phyloP scores from a whole-genome alignment of 2,797 vertebrate species.

The Anguilla megastoma region DNA sequence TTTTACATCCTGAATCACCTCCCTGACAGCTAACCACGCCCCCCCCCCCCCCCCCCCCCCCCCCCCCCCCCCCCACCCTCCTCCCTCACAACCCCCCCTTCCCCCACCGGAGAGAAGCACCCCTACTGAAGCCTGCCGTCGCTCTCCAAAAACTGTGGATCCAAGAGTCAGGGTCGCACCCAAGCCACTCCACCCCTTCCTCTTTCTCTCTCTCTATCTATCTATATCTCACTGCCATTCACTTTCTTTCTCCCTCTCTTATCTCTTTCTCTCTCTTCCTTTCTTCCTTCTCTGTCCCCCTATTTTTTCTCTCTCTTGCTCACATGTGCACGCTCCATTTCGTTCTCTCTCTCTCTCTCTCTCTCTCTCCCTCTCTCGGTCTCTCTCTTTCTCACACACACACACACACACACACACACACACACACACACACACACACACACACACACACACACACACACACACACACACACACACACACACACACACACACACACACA shows the following conservation, averaged over 20 bases:
- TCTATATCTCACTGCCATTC: slow-evolving; percentile 37
- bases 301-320: not conserved
- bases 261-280: slow-evolving; percentile 37
- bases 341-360: slow-evolving; percentile 30
- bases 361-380: slow-evolving; percentile 30
- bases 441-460: slow-evolving; percentile 28
- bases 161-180: not conserved
- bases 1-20: too few relatives aligned
- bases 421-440: slow-evolving; percentile 39
- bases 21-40: too few relatives aligned
- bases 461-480: slow-evolving; percentile 34
- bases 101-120: slow-evolving; percentile 29
- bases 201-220: slow-evolving; percentile 24
- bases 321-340: not conserved
- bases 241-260: slow-evolving; percentile 21
- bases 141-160: not conserved
- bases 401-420: slow-evolving; percentile 33
- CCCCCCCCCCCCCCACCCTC: slow-evolving; percentile 72
- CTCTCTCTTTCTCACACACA: slow-evolving; percentile 17
- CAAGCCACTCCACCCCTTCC: not conserved
- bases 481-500: slow-evolving; percentile 32
- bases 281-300: not conserved
- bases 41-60: too few relatives aligned
- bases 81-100: slow-evolving; percentile 74
- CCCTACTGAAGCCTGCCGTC: not conserved